phyloP scores from a whole-genome alignment of 2,113 vertebrate genomes.

The Empidonax alnorum region DNA sequence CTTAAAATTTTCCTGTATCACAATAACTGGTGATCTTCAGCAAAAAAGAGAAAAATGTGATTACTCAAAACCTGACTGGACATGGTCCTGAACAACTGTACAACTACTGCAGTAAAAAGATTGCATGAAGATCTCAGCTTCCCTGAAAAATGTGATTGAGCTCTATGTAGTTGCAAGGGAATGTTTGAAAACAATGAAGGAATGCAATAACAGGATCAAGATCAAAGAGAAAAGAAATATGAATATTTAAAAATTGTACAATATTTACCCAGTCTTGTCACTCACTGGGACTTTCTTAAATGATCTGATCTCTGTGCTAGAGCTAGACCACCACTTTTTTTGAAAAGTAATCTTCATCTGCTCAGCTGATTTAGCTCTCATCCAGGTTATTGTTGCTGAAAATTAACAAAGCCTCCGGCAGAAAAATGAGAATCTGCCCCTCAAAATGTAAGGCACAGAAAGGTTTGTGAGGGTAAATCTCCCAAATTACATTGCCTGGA shows the following conservation, averaged over 20 bases:
- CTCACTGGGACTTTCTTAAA: neutral
- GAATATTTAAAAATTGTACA: neutral
- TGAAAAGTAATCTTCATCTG: neutral
- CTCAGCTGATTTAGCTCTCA: neutral
- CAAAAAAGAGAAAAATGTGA: neutral
- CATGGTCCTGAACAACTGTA: accelerated
- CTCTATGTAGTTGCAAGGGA: neutral
- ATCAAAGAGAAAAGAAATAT: neutral
- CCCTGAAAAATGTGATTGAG: neutral
- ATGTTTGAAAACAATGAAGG: neutral
- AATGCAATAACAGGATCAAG: neutral
- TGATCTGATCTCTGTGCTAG: neutral
- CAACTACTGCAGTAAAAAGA: neutral
- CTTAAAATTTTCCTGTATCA: neutral
- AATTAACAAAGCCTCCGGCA: neutral
- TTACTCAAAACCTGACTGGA: neutral
- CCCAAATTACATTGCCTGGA: neutral
- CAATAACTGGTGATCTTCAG: neutral
- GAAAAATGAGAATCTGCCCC: neutral
- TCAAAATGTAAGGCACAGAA: neutral
- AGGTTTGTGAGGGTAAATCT: neutral
- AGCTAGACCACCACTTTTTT: neutral
- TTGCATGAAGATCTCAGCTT: neutral
- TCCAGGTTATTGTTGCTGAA: neutral
- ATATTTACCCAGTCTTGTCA: neutral